Base-by-base conservation (phyloP, 2,113 vertebrate species). In the Chrysemys picta region DNA sequence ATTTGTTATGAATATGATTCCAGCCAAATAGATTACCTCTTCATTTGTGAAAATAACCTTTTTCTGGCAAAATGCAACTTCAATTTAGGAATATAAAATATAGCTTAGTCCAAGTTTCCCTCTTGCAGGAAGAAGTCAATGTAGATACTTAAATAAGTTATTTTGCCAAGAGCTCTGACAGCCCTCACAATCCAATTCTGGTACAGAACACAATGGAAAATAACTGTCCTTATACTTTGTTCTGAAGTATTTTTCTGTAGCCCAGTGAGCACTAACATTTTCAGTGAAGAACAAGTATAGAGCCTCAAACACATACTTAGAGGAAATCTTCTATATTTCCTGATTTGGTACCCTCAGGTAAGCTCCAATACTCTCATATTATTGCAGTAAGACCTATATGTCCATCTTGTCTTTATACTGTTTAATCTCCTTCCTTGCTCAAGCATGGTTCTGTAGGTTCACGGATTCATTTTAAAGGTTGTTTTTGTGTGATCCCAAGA, bases 351-450 rank as follows among this genome's bases (percentile, higher is more conserved):
- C 8, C 42, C 22, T 17, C 45, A 79, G 14, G 1, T 57, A 85
- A 7, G 6, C 19, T 92, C 85, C 75, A 85, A 24, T 24, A 86
- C 12, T 62, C 25, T 1, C 1, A 62, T 84, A 72, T 90, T 54
- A 35, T 76, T n/a, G 35, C n/a, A 52, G 12, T 38, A 59, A 91
- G 31, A 84, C 7, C 4, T 24, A 81, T 90, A 45, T 1, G 5
- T 22, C 49, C 27, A 13, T 65, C 27, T 76, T 49, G 3, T 25
- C 8, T 62, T 7, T 86, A 83, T 84, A 52, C 29, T 25, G 56
- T 72, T 94, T 94, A 94, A 88, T 38, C 87, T 3, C 24, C 75
- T 85, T 82, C 65, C 69, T 57, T n/a, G 10, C 80, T 94, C 29
- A 80, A 82, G 69, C 6, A 12, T 54, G 80, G 2, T 89, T 57